phyloP scores from a whole-genome alignment of 2,113 vertebrate species.

The Seriola quinqueradiata region DNA sequence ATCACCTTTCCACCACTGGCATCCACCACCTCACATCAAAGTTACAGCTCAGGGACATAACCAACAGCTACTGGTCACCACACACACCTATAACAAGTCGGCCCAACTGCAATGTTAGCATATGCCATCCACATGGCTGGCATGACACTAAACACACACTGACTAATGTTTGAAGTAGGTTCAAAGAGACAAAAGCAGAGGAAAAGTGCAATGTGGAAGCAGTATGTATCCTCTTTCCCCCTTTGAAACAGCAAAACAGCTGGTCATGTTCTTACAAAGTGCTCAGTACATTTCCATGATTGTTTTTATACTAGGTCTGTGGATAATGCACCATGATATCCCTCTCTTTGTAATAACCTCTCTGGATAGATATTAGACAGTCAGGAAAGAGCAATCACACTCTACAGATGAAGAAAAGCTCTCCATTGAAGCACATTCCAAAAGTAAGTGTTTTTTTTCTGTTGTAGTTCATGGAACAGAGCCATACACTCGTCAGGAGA shows the following conservation, averaged over 20 bases:
- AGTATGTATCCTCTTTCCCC: conserved; percentile 73
- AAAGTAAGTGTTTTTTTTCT: conserved; percentile 68
- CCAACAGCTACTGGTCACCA: conserved; percentile 84
- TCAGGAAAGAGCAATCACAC: conserved; percentile 65
- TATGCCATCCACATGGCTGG: conserved; percentile 92
- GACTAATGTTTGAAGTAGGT: conserved; percentile 85
- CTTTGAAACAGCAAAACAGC: conserved; percentile 68
- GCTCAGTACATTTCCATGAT: conserved; percentile 61
- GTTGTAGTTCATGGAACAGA: conserved; percentile 55
- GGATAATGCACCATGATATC: conserved; percentile 54
- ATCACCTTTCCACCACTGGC: conserved; percentile 57
- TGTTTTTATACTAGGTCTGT: conserved; percentile 60
- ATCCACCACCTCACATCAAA: conserved; percentile 84
- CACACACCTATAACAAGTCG: conserved; percentile 76
- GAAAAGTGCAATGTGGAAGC: conserved; percentile 80
- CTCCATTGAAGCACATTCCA: conserved; percentile 60
- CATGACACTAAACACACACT: conserved; percentile 86
- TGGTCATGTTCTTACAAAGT: conserved; percentile 57
- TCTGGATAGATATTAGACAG: conserved; percentile 57
- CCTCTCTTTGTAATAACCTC: conserved; percentile 55
- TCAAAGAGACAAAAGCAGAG: conserved; percentile 79
- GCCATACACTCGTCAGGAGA: conserved; percentile 53
- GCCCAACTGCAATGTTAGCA: conserved; percentile 83
- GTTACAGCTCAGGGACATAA: conserved; percentile 84
- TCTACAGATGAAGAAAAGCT: conserved; percentile 68